These are phyloP conservation scores for Xylocopa sonorina DNA, from an alignment of 1,140 invertebrate species.

Conservation along the genomic window DNA sequence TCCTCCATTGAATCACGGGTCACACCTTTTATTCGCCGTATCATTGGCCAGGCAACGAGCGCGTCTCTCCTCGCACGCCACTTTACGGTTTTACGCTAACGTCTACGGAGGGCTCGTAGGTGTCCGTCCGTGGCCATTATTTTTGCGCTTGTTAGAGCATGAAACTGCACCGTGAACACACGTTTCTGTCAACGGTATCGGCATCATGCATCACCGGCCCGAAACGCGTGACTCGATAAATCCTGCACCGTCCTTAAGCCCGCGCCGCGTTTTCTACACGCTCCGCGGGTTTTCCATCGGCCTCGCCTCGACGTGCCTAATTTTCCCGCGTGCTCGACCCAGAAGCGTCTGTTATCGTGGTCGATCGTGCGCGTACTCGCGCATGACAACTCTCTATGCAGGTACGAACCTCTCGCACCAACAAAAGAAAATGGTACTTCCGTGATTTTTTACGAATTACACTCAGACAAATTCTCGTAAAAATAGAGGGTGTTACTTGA, in stretches of 20 bases:
- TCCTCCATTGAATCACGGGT: neutral
- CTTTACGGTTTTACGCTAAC: constrained; percentile 1
- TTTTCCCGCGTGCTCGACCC: constrained; percentile 37
- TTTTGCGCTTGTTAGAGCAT: constrained; percentile 64
- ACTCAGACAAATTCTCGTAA: no score
- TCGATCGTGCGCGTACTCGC: neutral
- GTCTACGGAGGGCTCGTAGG: constrained; percentile 32
- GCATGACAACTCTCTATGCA: no score
- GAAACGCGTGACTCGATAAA: constrained; percentile 42
- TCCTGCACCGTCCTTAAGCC: neutral
- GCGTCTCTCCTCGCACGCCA: neutral
- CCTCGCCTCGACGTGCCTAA: constrained; percentile 9
- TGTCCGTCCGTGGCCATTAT: constrained; percentile 52
- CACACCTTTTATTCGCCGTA: neutral
- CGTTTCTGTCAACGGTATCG: constrained; percentile 43
- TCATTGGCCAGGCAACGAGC: neutral
- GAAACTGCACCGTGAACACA: constrained; percentile 50
- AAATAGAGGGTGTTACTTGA: no score
- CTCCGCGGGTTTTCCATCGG: neutral
- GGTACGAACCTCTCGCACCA: no score
- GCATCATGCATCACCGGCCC: constrained; percentile 35
- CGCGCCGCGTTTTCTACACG: constrained; percentile 29
- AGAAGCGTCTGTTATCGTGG: constrained; percentile 21
- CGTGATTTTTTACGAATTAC: no score
- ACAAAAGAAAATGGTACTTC: no score